Base-by-base conservation (phyloP, 2,888 invertebrate species). In the Cerastoderma edule region DNA sequence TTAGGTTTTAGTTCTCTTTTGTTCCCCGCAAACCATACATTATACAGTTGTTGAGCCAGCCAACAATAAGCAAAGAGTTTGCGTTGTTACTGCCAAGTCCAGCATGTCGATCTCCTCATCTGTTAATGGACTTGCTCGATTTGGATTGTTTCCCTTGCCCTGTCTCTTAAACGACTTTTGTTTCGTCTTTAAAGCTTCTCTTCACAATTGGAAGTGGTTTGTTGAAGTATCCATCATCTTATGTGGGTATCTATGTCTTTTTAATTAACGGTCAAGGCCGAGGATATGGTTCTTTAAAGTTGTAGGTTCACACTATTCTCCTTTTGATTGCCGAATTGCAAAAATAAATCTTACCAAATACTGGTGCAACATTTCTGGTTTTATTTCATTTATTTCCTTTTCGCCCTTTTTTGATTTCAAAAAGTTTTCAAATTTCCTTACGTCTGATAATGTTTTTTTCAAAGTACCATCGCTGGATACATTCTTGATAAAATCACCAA, bases 1-100 rank as follows among this genome's bases (percentile, higher is more conserved):
- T 53, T 8, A 22, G n/a, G n/a, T n/a, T n/a, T 16, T 53, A 53
- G 22, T 53, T 53, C n/a, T 53, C 53, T 53, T 53, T 53, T 22
- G 53, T 53, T 8, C 53, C 53, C n/a, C 53, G 8, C 53, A 53
- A 22, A 8, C 53, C 53, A 53, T 16, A 53, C 24, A 53, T 8
- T 6, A 53, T n/a, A 53, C 53, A 53, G 53, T 53, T 53, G 10
- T 53, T 53, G 6, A 53, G 16, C 44, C 44, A 44, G 44, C 10
- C 16, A 13, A 16, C 16, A 16, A 13, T 44, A 10, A 44, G 44
- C 16, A 53, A 22, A 8, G 53, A 16, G 6, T 53, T 53, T 16
- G 6, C 16, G n/a, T 53, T 53, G 8, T 8, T 16, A 6, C 53
- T n/a, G 6, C 53, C 53, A n/a, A 53, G 24, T 16, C 8, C n/a